Conservation (phyloP, 2,113 vertebrate genomes). For the Callipepla californica region DNA sequence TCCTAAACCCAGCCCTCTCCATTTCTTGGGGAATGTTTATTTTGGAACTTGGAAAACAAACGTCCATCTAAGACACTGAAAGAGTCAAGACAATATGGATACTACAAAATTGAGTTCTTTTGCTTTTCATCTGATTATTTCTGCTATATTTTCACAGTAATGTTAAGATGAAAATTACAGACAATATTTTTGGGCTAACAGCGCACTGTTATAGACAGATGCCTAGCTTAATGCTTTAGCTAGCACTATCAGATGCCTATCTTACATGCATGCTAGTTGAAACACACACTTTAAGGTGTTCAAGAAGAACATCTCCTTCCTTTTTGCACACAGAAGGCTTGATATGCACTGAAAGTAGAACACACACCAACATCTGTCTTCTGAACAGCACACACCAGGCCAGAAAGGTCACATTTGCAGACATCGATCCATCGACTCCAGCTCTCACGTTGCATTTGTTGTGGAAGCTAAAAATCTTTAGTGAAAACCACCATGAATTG, state of each 20-base stretch:
- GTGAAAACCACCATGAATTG: not conserved
- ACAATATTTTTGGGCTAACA: not conserved
- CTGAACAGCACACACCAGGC: rapidly evolving
- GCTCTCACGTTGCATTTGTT: not conserved
- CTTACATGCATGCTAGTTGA: not conserved
- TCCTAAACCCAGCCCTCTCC: not conserved
- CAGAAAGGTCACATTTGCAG: not conserved
- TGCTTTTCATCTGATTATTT: not conserved
- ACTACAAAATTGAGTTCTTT: not conserved
- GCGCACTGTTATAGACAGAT: not conserved
- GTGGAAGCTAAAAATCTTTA: not conserved
- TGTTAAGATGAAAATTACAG: not conserved
- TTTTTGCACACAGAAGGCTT: not conserved
- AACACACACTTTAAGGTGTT: not conserved
- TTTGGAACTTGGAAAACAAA: not conserved
- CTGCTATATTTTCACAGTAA: not conserved
- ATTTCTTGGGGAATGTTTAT: not conserved
- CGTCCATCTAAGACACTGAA: not conserved
- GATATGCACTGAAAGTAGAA: not conserved
- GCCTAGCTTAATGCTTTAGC: not conserved
- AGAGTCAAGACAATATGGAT: not conserved
- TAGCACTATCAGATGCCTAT: not conserved
- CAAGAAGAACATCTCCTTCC: not conserved
- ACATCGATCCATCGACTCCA: not conserved
- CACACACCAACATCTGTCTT: not conserved